Conservation (phyloP, 2,113 vertebrate genomes). For the Vulpes vulpes region DNA sequence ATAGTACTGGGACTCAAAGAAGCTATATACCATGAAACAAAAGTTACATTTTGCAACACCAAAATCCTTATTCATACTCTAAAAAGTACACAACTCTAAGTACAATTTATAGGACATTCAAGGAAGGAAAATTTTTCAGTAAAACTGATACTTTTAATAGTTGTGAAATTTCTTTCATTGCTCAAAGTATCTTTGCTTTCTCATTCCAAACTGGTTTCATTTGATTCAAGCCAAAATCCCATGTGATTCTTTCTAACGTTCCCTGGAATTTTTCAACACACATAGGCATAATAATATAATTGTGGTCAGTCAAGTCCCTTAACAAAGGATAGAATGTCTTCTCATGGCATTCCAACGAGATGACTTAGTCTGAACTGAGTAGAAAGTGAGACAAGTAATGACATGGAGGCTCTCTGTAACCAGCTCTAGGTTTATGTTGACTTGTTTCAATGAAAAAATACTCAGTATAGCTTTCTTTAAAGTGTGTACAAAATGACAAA, state of each 20-base stretch:
- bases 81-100: background rate
- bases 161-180: slow-evolving; percentile 73
- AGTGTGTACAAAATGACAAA: background rate
- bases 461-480: background rate
- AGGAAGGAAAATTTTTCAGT: slow-evolving; percentile 3
- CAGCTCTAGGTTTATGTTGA: background rate
- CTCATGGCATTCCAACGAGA: slow-evolving; percentile 72
- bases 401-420: background rate
- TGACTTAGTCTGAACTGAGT: slow-evolving; percentile 64
- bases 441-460: slow-evolving; percentile 42
- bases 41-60: slow-evolving; percentile 15
- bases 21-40: background rate
- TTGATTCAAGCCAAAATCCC: slow-evolving; percentile 78
- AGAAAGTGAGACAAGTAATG: slow-evolving; percentile 7
- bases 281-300: slow-evolving; percentile 79
- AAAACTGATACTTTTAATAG: slow-evolving; percentile 56
- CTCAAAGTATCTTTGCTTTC: slow-evolving; percentile 70
- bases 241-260: slow-evolving; percentile 76
- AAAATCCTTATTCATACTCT: background rate
- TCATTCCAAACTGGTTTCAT: slow-evolving; percentile 76
- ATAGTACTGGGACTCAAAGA: background rate
- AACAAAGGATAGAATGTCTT: slow-evolving; percentile 83
- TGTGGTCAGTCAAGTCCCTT: slow-evolving; percentile 76
- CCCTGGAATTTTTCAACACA: slow-evolving; percentile 80
- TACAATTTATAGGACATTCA: slow-evolving; percentile 23